Percentiles rank a stretch among this genome's conserved stretches.
Evolutionary conservation across 2,797 vertebrate genomes (phyloP).

Genomic region (Cossypha caffra): DNA sequence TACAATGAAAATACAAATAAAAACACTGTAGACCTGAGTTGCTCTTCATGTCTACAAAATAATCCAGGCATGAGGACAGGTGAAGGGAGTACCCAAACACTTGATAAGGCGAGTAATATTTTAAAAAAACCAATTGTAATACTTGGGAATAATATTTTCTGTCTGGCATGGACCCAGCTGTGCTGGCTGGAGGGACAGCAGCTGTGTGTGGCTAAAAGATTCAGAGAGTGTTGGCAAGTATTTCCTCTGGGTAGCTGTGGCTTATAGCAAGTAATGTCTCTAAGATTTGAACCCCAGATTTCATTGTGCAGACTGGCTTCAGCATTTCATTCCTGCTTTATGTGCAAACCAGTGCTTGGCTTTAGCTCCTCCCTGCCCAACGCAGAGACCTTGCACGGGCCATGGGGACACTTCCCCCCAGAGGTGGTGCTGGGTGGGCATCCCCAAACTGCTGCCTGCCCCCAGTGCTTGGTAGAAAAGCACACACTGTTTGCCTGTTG

Average conservation of each 20-base stretch:
- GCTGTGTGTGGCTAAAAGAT: not conserved
- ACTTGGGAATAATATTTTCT: not conserved
- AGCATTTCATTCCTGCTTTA: not conserved
- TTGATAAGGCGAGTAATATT: not conserved
- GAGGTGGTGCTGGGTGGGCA: rapidly evolving
- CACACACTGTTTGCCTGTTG: rapidly evolving
- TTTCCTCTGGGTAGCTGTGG: not conserved
- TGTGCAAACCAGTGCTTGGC: not conserved
- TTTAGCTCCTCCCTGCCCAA: no score
- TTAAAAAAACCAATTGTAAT: not conserved
- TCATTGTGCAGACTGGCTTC: not conserved
- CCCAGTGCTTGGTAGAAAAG: not conserved
- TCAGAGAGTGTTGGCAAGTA: no score
- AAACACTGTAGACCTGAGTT: not conserved
- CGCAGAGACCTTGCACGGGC: rapidly evolving
- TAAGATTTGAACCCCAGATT: not conserved
- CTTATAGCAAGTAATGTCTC: not conserved
- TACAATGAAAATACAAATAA: not conserved
- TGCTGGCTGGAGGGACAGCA: not conserved
- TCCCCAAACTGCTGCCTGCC: not conserved
- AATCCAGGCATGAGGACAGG: no score
- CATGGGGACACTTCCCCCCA: rapidly evolving
- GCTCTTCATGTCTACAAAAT: not conserved
- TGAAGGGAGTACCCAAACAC: not conserved
- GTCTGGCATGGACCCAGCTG: rapidly evolving